Base-by-base conservation (phyloP, 2,797 vertebrate species). In the Falco cherrug region DNA sequence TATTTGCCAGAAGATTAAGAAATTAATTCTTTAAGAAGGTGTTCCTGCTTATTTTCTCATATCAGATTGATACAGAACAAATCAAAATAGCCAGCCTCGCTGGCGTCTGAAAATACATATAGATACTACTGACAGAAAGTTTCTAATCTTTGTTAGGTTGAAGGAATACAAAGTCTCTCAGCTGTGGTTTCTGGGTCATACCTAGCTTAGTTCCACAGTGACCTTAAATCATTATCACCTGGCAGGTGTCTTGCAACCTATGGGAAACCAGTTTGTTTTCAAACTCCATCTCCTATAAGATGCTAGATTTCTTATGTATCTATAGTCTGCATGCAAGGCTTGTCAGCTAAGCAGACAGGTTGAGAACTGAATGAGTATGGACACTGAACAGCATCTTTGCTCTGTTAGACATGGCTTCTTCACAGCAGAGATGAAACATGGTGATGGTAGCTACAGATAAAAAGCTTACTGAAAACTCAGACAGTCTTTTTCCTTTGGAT, bases 221-320 rank as follows among this genome's bases (percentile, higher is more conserved):
- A 77, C 53, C 68, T 86, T 53, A 84, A 94, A 64, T 91, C 75
- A 71, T 87, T 95, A 83, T 50, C 56, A 69, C 33, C 37, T 75
- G 68, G 31, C 60, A 94, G 57, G 43, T 93, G 45, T 85, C 68
- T 96, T 87, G 60, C 0, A 11, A 75, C 43, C 39, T 75, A 61
- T 43, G 24, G 79, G 65, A 92, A 95, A 95, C 63, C 16, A 7
- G 37, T 71, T 85, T 84, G 35, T 81, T 93, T 91, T 86, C 57
- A 73, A 81, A 86, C 57, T 53, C 84, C 29, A 33, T 47, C 56
- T 91, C 51, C 76, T 68, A 14, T 22, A 61, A 91, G 29, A 68
- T 51, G 41, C 13, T 87, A 48, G 5, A 43, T 82, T 81, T 93
- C 70, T 47, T 73, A 13, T 31, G 29, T 60, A 75, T 35, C 50